Percentiles rank a stretch among this genome's conserved stretches.
Conservation (phyloP, 2,113 vertebrate genomes). For the Speoplatyrhinus poulsoni region DNA sequence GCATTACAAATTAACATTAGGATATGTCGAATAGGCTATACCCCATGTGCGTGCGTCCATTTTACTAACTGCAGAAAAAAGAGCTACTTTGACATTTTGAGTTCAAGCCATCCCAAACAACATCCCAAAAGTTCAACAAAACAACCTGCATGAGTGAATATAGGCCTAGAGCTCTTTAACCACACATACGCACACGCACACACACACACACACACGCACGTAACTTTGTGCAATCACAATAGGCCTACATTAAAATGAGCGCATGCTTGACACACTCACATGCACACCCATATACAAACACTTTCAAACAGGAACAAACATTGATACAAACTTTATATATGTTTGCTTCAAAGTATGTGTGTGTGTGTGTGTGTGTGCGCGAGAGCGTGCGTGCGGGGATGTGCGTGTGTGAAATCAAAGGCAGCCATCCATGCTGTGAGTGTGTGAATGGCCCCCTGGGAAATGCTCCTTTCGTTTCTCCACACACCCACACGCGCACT, state of each 20-base stretch:
- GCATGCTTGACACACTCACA: background rate
- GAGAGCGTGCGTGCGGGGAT: background rate
- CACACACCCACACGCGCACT: background rate
- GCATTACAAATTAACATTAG: too few relatives aligned
- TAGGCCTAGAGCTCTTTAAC: too few relatives aligned
- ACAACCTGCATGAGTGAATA: too few relatives aligned
- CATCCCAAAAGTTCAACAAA: too few relatives aligned
- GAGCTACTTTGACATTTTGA: too few relatives aligned
- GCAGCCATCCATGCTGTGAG: background rate
- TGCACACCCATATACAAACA: background rate
- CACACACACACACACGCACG: too few relatives aligned
- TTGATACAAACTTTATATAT: background rate
- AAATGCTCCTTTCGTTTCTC: background rate
- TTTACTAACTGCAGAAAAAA: too few relatives aligned
- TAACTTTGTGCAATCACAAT: too few relatives aligned
- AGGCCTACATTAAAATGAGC: too few relatives aligned
- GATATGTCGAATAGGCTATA: too few relatives aligned
- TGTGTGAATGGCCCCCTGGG: background rate
- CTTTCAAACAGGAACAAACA: background rate
- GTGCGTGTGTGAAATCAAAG: conserved; percentile 5
- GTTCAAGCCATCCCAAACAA: too few relatives aligned
- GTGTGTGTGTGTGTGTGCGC: background rate
- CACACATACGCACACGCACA: background rate
- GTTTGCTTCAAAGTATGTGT: background rate
- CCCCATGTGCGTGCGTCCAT: too few relatives aligned